A percentile compares a stretch with the other conserved stretches of the same genome.
Evolutionary conservation across 2,888 invertebrate species (phyloP).

Genomic region (Bhutanitis thaidina): DNA sequence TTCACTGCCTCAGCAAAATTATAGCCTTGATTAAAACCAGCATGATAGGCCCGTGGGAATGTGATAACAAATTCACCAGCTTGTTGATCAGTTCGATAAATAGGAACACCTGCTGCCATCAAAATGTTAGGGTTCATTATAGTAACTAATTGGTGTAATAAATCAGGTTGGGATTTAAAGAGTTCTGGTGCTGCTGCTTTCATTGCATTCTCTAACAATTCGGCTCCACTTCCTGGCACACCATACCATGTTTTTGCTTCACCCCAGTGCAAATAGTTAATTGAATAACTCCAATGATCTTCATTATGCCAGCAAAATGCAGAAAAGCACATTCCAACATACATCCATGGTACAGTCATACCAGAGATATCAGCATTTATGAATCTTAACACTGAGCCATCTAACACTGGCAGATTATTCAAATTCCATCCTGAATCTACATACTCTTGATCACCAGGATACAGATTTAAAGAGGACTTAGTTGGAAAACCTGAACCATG

Average conservation of each 20-base stretch:
- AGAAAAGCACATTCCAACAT: slow-evolving; percentile 91
- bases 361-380: slow-evolving; percentile 89
- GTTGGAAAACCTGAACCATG: slow-evolving; percentile 89
- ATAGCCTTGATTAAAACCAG: slow-evolving; percentile 90
- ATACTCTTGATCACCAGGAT: slow-evolving; percentile 82
- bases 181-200: slow-evolving; percentile 85
- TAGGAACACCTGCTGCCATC: slow-evolving; percentile 80
- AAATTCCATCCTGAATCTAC: slow-evolving; percentile 87
- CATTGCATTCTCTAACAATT: slow-evolving; percentile 85
- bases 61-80: slow-evolving; percentile 91
- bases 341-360: slow-evolving; percentile 88
- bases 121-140: slow-evolving; percentile 88
- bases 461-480: slow-evolving; percentile 79
- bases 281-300: slow-evolving; percentile 91
- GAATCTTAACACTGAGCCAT: slow-evolving; percentile 85
- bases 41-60: slow-evolving; percentile 89
- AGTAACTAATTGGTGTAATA: slow-evolving; percentile 88
- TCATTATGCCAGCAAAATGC: slow-evolving; percentile 93
- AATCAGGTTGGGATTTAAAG: slow-evolving; percentile 86
- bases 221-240: slow-evolving; percentile 84
- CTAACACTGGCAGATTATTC: slow-evolving; percentile 86
- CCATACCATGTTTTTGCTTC: slow-evolving; percentile 92
- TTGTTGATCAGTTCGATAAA: slow-evolving; percentile 84
- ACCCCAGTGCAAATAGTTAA: slow-evolving; percentile 91
- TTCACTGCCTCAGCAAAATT: slow-evolving; percentile 93